phyloP scores from a whole-genome alignment of 1,140 invertebrate genomes.

The Solenopsis invicta region DNA sequence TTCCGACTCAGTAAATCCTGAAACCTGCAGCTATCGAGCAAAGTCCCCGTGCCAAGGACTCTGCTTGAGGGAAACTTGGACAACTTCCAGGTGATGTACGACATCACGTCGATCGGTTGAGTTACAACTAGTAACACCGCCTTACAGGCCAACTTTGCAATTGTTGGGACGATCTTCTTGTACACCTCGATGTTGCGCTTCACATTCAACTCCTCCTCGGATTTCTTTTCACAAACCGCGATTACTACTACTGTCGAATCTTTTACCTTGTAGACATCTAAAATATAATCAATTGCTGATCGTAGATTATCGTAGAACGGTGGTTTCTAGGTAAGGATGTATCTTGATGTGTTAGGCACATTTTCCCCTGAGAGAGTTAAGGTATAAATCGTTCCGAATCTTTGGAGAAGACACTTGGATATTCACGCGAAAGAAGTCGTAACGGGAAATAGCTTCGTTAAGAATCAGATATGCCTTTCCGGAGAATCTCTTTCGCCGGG shows the following conservation, averaged over 20 bases:
- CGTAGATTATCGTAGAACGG: neutral
- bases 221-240: slow-evolving; percentile 70
- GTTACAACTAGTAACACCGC: slow-evolving; percentile 88
- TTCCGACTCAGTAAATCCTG: slow-evolving; percentile 88
- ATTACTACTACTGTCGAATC: slow-evolving; percentile 82
- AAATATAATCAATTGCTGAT: slow-evolving; percentile 11
- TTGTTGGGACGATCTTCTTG: slow-evolving; percentile 88
- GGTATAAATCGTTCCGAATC: slow-evolving; percentile 9
- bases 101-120: slow-evolving; percentile 89
- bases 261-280: slow-evolving; percentile 81
- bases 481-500: slow-evolving; percentile 20
- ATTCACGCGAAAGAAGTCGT: slow-evolving; percentile 45
- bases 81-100: slow-evolving; percentile 90
- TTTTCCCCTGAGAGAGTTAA: slow-evolving; percentile 18
- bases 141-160: slow-evolving; percentile 88
- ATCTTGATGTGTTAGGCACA: neutral
- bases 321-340: neutral
- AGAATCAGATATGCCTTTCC: slow-evolving; percentile 56
- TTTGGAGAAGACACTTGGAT: slow-evolving; percentile 21
- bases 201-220: slow-evolving; percentile 80
- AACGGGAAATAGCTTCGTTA: slow-evolving; percentile 62
- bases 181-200: slow-evolving; percentile 89
- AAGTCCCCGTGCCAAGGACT: slow-evolving; percentile 90
- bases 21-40: slow-evolving; percentile 89
- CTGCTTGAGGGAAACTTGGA: slow-evolving; percentile 89